Evolutionary conservation across 30 jellyfish, hydroid and myxozoan species (phyloP), one percentile per base, ranked within the genome.

Genomic region (Aurelia sp.): DNA sequence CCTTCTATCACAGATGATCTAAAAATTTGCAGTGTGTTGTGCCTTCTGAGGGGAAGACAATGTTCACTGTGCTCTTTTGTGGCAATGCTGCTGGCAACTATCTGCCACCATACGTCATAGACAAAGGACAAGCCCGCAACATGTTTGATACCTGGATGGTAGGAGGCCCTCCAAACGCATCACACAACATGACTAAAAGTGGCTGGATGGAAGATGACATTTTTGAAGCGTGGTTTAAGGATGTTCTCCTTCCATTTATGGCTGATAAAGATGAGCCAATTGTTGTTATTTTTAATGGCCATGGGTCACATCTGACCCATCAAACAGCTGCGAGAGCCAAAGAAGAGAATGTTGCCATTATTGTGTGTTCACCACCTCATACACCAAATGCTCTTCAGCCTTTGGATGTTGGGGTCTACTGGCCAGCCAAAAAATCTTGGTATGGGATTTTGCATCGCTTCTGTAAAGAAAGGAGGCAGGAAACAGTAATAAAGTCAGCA

Each of bases 11-110:
- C 41, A 78, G 64, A 64, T 66, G 81, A 40, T 78, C 57, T 30
- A 78, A 78, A 31, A 78, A 80, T 64, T 81, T 50, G 6, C 51
- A 50, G 38, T 55, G 18, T 62, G 83, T 62, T 30, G 72, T 33
- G 3, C 71, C 82, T 10, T 61, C 73, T 12, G 67, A 41, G 17
- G 96, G 92, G 20, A 75, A 86, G 40, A 57, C 84, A 38, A 75
- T 86, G 91, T 86, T 22, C 81, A 86, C 96, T 8, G 96, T 74
- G 44, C 95, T 88, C 17, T 78, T 80, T 80, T 80, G 95, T 80
- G 96, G 89, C 13, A 35, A 40, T 64, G 96, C 90, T 21, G 93
- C 80, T 2, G 97, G 97, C 5, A 55, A 21, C 5, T 88, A 57
- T 47, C 80, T 67, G 52, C 80, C 96, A 33, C 89, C 96, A 8